phyloP scores from a whole-genome alignment of 2,113 vertebrate species.

The Mola mola region DNA sequence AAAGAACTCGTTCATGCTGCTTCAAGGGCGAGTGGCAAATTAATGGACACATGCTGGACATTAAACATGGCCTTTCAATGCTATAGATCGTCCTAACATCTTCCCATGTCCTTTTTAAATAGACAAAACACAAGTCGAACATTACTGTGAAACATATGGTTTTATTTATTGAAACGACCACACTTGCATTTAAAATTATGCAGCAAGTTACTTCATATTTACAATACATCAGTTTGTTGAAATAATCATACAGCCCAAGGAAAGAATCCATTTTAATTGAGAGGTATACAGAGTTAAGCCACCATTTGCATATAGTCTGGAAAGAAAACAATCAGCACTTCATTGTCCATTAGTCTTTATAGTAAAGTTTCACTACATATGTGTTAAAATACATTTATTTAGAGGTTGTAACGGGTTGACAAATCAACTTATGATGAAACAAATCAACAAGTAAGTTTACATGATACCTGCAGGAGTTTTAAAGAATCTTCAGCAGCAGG shows the following conservation, averaged over 20 bases:
- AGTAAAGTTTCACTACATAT: no score
- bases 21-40: slow-evolving; percentile 71
- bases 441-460: slow-evolving; percentile 17
- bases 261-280: no score
- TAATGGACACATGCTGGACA: slow-evolving; percentile 52
- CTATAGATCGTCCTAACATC: slow-evolving; percentile 48
- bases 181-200: no score
- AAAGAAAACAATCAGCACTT: not conserved
- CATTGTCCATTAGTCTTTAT: not conserved
- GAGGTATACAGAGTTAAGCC: not conserved
- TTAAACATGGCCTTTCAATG: slow-evolving; percentile 48
- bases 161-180: no score
- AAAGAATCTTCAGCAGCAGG: not conserved
- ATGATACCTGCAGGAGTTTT: not conserved
- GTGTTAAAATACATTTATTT: slow-evolving; percentile 15
- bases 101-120: slow-evolving; percentile 1
- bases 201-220: no score
- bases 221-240: no score
- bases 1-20: slow-evolving; percentile 34
- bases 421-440: not conserved
- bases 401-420: slow-evolving; percentile 10
- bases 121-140: not conserved
- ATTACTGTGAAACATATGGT: no score
- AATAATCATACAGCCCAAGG: no score
- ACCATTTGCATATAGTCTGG: not conserved